Conservation (phyloP, 2,113 vertebrate species). For the Anolis sagrei region DNA sequence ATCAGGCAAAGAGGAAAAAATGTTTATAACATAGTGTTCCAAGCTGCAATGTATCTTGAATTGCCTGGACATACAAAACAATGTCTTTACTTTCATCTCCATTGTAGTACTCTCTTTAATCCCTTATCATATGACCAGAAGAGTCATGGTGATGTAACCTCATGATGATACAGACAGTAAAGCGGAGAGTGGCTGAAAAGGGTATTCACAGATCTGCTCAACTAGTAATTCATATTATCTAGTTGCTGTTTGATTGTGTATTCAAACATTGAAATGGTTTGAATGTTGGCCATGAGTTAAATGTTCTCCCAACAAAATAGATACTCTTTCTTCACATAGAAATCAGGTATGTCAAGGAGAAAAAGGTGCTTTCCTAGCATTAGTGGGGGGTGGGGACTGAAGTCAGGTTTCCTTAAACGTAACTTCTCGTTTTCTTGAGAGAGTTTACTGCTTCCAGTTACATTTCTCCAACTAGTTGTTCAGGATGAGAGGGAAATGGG, state of each 20-base stretch:
- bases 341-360: background rate
- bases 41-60: background rate
- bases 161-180: no score
- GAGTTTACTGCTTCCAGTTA: constrained; percentile 3
- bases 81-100: background rate
- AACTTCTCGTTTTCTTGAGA: constrained; percentile 27
- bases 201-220: background rate
- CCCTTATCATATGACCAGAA: background rate
- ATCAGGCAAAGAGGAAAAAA: background rate
- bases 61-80: background rate
- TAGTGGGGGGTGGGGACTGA: background rate
- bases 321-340: background rate
- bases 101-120: background rate
- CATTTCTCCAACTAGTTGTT: constrained; percentile 24
- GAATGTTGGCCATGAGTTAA: background rate
- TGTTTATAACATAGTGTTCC: background rate
- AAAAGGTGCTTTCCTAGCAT: background rate
- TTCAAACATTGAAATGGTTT: background rate
- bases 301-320: background rate
- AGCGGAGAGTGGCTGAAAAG: background rate
- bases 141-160: background rate
- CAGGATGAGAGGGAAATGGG: constrained; percentile 12
- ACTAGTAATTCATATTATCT: background rate
- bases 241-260: background rate
- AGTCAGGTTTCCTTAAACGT: background rate